Percentiles rank a stretch among this genome's conserved stretches.
phyloP scores from a whole-genome alignment of 1,140 invertebrate species.

The Eriosoma lanigerum region DNA sequence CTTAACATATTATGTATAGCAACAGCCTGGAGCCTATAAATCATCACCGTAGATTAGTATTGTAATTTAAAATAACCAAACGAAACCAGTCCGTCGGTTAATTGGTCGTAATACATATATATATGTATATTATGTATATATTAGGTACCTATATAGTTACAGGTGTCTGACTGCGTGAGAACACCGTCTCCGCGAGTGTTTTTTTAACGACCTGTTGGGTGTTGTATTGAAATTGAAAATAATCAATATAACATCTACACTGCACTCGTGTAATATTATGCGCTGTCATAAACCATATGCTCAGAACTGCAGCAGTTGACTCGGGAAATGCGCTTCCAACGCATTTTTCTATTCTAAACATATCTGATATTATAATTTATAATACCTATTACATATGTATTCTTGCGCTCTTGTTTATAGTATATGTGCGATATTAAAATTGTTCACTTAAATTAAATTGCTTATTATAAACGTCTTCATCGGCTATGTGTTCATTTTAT shows the following conservation, averaged over 20 bases:
- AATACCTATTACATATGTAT: no score
- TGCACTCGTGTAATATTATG: conserved; percentile 29
- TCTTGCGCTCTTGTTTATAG: neutral
- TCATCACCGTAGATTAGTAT: conserved; percentile 33
- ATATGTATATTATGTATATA: neutral
- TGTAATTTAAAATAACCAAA: conserved; percentile 43
- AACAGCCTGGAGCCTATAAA: conserved; percentile 47
- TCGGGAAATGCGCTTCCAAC: conserved; percentile 3
- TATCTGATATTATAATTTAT: no score
- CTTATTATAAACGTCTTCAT: neutral
- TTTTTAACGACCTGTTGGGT: conserved; percentile 51
- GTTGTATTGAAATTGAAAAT: conserved; percentile 50
- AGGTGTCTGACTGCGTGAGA: conserved; percentile 50
- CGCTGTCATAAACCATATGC: conserved; percentile 36
- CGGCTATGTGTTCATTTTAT: no score
- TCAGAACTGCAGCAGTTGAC: conserved; percentile 1
- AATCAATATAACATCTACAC: conserved; percentile 37
- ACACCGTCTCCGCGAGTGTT: conserved; percentile 30
- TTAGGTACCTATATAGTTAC: neutral
- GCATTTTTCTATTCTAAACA: no score
- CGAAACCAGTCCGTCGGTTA: conserved; percentile 40
- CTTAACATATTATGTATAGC: no score
- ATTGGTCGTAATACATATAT: conserved; percentile 32
- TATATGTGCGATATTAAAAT: neutral
- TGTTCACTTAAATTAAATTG: neutral